Base-by-base conservation (phyloP, 2,888 invertebrate species). In the Harpalus rufipes region DNA sequence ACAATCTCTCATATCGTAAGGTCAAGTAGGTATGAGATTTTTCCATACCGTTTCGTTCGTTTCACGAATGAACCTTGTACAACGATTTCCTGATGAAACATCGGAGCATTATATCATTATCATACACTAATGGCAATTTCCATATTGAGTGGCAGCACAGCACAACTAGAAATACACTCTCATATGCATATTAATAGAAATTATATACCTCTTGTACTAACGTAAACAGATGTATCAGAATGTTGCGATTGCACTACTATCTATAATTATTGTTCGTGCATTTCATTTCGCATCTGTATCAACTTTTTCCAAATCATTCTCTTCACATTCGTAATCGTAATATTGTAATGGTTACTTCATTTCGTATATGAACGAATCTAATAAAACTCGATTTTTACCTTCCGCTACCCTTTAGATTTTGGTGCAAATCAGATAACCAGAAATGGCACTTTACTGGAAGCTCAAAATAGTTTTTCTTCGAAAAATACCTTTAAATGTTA, bases 121-220 rank as follows among this genome's bases (percentile, higher is more conserved):
- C 80, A 63, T 80, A 63, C 44, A 41, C 80, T 63, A 63, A 80
- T 80, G 63, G 63, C 80, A 80, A 80, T 80, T 80, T 63, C 80
- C 80, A 80, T 80, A 63, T 63, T 80, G 63, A 80, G 61, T 80
- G 63, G 39, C 63, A 32, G 44, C 32, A 1, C 3, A 41, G 68
- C 72, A 44, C 72, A 74, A 41, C 72, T 74, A 74, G 72, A 74
- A 44, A 74, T 44, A 74, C 72, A 74, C 72, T 41, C 44, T 74
- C 72, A 74, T 74, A 74, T 74, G 72, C 72, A 74, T 74, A 74
- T 74, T 74, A 74, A 74, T 74, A 74, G 72, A 74, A 74, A 74
- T 74, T 74, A 74, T 74, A 74, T 39, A 41, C 68, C 68, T 32
- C 65, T 65, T 25, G 25, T 65, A 12, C 65, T 41, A 72, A 39